Conservation (phyloP, 2,113 vertebrate genomes). For the Dasyornis broadbenti region DNA sequence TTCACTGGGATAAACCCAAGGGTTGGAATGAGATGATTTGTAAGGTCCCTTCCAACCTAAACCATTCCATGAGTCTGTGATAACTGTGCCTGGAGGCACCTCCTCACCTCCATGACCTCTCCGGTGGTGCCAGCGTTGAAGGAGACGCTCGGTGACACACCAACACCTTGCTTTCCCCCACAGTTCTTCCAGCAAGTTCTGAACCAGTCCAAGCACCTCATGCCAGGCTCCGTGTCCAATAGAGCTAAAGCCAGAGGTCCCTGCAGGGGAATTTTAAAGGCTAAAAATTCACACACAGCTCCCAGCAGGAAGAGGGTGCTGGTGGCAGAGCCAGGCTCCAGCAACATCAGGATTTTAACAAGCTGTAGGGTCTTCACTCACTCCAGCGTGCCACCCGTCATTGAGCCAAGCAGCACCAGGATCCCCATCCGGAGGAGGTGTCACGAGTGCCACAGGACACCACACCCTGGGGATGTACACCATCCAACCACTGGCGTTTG, state of each 20-base stretch:
- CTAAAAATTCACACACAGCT: accelerated
- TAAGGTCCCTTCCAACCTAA: neutral
- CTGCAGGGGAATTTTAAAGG: neutral
- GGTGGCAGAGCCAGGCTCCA: neutral
- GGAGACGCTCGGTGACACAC: accelerated
- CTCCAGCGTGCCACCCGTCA: neutral
- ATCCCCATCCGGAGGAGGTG: neutral
- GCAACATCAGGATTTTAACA: neutral
- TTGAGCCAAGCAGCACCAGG: accelerated
- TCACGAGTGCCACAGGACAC: neutral
- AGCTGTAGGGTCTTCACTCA: neutral
- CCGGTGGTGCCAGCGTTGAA: neutral
- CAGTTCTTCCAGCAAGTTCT: neutral
- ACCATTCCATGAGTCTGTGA: neutral
- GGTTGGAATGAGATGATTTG: neutral
- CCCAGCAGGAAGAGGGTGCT: neutral
- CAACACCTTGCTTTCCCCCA: neutral
- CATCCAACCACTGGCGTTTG: accelerated
- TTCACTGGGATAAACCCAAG: neutral
- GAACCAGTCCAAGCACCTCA: accelerated
- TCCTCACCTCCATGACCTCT: neutral
- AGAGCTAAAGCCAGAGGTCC: neutral
- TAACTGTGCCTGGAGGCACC: neutral
- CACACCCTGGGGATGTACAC: neutral
- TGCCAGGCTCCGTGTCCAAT: accelerated